Conservation (phyloP, 92 coral and sea anemone genomes). For the Blastomussa wellsi region DNA sequence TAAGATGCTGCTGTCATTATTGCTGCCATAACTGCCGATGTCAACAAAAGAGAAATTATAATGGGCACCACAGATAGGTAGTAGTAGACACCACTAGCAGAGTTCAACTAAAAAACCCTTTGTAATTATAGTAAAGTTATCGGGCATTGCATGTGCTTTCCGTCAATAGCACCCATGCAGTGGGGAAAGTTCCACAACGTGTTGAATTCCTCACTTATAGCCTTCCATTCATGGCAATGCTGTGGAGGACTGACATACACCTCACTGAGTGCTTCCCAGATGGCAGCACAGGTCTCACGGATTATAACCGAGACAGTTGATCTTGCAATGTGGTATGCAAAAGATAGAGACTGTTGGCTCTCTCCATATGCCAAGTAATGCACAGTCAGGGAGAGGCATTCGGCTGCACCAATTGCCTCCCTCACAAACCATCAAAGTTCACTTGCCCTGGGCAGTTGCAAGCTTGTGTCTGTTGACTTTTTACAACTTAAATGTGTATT, state of each 20-base stretch:
- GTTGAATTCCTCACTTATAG: conserved; percentile 43
- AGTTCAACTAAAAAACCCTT: too few relatives aligned
- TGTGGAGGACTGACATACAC: conserved; percentile 55
- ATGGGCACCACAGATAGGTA: too few relatives aligned
- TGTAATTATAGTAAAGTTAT: too few relatives aligned
- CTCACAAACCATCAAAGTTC: too few relatives aligned
- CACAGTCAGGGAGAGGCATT: conserved; percentile 46
- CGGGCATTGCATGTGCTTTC: too few relatives aligned
- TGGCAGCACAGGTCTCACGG: conserved; percentile 56
- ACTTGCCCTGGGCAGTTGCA: too few relatives aligned
- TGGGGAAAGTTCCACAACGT: conserved; percentile 66
- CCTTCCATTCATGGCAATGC: conserved; percentile 29
- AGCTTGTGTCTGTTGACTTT: too few relatives aligned
- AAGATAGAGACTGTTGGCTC: conserved; percentile 52
- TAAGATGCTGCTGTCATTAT: conserved; percentile 57
- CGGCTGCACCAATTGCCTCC: conserved; percentile 57
- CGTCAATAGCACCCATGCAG: conserved; percentile 56
- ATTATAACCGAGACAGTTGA: conserved; percentile 52
- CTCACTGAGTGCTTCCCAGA: conserved; percentile 54
- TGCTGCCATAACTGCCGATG: too few relatives aligned
- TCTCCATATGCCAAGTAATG: conserved; percentile 54
- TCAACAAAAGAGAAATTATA: too few relatives aligned
- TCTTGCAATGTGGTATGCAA: conserved; percentile 31
- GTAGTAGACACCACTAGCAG: too few relatives aligned
- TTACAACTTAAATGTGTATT: too few relatives aligned